Conservation (phyloP, 2,888 invertebrate genomes). For the Shargacucullia verbasci region DNA sequence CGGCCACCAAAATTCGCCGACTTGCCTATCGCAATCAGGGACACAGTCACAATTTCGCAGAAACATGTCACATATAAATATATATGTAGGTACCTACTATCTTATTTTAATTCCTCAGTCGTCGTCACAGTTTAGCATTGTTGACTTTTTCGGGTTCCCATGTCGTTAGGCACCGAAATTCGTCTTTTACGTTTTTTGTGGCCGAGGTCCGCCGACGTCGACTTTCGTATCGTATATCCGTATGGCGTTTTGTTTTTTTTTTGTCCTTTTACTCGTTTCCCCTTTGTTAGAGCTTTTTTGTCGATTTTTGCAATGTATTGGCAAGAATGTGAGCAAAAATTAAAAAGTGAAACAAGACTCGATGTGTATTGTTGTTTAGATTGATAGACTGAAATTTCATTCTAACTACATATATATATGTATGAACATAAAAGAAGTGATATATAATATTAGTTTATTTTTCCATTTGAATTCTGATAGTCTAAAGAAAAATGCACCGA, state of each 20-base stretch:
- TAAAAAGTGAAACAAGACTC: conserved; percentile 29
- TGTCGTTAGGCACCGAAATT: conserved; percentile 67
- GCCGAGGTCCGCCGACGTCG: conserved; percentile 43
- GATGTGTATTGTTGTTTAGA: conserved; percentile 3
- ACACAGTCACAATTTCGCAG: conserved; percentile 64
- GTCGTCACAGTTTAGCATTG: conserved; percentile 72
- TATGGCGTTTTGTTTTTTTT: conserved; percentile 42
- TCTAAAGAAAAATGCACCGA: no score
- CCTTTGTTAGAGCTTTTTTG: conserved; percentile 51
- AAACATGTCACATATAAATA: conserved; percentile 55
- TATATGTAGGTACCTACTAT: no score
- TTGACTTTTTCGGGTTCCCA: conserved; percentile 69
- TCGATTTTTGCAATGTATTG: conserved; percentile 33
- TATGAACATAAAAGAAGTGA: no score
- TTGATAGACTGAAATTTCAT: no score
- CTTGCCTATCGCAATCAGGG: conserved; percentile 26
- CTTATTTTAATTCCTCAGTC: conserved; percentile 76
- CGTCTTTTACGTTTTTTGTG: conserved; percentile 58
- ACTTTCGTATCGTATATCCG: conserved; percentile 57
- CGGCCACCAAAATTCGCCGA: conserved; percentile 15
- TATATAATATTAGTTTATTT: no score
- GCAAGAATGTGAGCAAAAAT: conserved; percentile 23
- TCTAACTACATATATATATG: no score
- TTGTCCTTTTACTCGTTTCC: conserved; percentile 35
- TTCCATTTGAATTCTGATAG: no score